Evolutionary conservation across 2,113 vertebrate genomes (phyloP).

Genomic region (Tilapia sparmanii): DNA sequence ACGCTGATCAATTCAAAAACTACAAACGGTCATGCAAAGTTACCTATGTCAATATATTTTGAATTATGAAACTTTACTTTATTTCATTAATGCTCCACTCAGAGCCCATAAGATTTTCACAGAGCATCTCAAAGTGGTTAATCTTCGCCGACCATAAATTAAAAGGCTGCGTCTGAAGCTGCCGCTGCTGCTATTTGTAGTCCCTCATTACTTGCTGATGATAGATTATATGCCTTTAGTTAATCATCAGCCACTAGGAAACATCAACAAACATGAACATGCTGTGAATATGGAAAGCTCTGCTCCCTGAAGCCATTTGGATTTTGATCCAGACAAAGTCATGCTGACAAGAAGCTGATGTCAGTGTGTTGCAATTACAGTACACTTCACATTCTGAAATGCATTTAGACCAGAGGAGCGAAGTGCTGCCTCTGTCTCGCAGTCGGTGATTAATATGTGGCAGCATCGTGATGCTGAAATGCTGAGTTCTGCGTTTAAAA

Average conservation of each 20-base stretch:
- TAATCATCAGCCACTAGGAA: conserved; percentile 28
- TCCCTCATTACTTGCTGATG: conserved; percentile 4
- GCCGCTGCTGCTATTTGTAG: conserved; percentile 6
- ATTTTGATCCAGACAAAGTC: conserved; percentile 35
- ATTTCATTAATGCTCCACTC: neutral
- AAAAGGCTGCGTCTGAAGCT: neutral
- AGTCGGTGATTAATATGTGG: neutral
- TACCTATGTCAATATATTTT: neutral
- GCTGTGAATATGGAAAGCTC: conserved; percentile 12
- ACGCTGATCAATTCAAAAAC: neutral
- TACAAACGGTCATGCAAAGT: neutral
- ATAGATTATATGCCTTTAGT: neutral
- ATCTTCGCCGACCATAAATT: neutral
- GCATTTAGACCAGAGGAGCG: conserved; percentile 2
- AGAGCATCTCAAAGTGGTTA: neutral
- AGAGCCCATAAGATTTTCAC: neutral
- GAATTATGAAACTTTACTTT: neutral
- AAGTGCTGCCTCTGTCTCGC: neutral
- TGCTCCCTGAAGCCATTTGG: conserved; percentile 46
- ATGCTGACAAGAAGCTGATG: conserved; percentile 26
- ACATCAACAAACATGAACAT: conserved; percentile 17
- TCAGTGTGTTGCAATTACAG: conserved; percentile 39
- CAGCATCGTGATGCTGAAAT: neutral
- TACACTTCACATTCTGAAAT: conserved; percentile 1
- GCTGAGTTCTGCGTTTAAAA: neutral